Evolutionary conservation across 2,888 invertebrate species (phyloP), one percentile per base, ranked within the genome.

Genomic region (Melipona beecheii): DNA sequence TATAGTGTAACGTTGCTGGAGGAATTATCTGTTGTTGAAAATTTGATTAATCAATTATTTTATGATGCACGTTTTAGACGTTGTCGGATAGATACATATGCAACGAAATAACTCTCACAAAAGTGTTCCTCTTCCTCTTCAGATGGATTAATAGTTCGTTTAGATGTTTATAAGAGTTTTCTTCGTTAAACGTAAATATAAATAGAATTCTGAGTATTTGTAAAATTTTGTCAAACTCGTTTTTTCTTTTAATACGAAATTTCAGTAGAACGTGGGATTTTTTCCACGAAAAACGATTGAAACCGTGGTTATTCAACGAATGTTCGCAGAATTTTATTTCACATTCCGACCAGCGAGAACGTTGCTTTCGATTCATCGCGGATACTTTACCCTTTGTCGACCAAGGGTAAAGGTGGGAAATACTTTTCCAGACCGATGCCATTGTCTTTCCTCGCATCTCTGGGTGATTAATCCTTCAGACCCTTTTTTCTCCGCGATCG

Each of bases 401-500:
- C 31, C 43, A 70, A 85, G 74, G 72, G 86, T 83, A 78, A 89
- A 80, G 81, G 86, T 78, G 86, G 86, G 90, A 91, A 92, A 92
- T 92, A 93, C 91, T 92, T 92, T 92, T 90, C 90, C 89, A 56
- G 75, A 77, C 85, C 83, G 75, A 52, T 77, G 86, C 82, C 84
- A 92, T 92, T 93, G 93, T 93, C 91, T 90, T 86, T 78, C 72
- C 75, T 81, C 71, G 54, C 78, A 78, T 81, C 88, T 84, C 88
- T 89, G 70, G 72, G 83, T 90, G 90, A 93, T 92, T 92, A 92
- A 93, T 93, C 91, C 90, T 89, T 90, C 86, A 36, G 68, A 70
- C 64, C 52, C 74, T 75, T 72, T 54, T 72, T 54, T 72, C 65
- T 75, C 62, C 60, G 36, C 21, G 4, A 4, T 24, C 15, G 36